phyloP scores from a whole-genome alignment of 2,888 invertebrate genomes.

The Atrina japonica region DNA sequence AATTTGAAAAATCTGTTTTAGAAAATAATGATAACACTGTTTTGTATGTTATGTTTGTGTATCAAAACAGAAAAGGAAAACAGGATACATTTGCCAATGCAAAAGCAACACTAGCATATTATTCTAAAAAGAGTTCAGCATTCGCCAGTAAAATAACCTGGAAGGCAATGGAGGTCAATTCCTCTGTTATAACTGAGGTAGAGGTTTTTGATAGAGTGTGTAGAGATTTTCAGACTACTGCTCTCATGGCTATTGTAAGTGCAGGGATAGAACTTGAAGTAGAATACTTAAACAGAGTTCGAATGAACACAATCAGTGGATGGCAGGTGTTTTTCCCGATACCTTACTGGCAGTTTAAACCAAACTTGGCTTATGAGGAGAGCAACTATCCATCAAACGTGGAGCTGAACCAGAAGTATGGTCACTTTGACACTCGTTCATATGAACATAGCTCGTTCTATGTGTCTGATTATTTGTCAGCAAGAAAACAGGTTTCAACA shows the following conservation, averaged over 20 bases:
- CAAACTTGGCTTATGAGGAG: constrained; percentile 81
- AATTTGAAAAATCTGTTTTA: constrained; percentile 88
- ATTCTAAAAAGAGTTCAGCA: constrained; percentile 85
- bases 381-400: constrained; percentile 74
- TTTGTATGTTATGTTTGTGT: constrained; percentile 87
- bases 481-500: constrained; percentile 84
- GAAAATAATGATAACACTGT: constrained; percentile 90
- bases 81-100: constrained; percentile 84
- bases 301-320: constrained; percentile 95
- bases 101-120: constrained; percentile 85
- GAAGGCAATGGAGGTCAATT: constrained; percentile 80
- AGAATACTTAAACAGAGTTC: constrained; percentile 92
- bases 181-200: constrained; percentile 80
- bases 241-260: constrained; percentile 70
- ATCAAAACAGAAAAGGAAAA: constrained; percentile 66
- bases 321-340: constrained; percentile 96
- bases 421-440: constrained; percentile 89
- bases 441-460: constrained; percentile 90
- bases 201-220: constrained; percentile 86
- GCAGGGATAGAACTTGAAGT: constrained; percentile 74
- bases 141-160: constrained; percentile 84
- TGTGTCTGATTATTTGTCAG: constrained; percentile 87
- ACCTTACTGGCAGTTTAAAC: constrained; percentile 93
- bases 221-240: constrained; percentile 87
- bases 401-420: constrained; percentile 81